A percentile compares a stretch with the other conserved stretches of the same genome.
These are phyloP conservation scores for Staurois parvus DNA, from an alignment of 2,797 vertebrate genomes.

Conservation along the genomic window DNA sequence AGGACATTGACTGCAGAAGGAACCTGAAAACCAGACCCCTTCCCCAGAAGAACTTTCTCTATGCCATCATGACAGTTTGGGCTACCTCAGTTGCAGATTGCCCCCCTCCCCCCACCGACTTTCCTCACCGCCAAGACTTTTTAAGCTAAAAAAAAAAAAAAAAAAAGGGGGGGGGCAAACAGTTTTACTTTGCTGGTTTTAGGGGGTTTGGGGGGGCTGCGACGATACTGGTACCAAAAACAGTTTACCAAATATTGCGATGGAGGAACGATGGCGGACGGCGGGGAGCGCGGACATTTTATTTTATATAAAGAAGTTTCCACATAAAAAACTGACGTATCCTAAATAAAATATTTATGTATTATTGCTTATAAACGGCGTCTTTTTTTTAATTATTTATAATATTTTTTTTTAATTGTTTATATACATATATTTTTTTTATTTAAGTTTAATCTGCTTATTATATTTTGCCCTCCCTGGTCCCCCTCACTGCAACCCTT, in stretches of 20 bases:
- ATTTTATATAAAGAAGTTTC: slow-evolving; percentile 15
- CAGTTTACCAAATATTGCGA: slow-evolving; percentile 1
- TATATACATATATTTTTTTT: too few relatives aligned
- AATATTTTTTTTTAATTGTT: too few relatives aligned
- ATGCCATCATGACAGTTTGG: not conserved
- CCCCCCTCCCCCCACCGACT: too few relatives aligned
- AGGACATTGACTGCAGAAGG: not conserved
- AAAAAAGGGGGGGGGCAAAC: too few relatives aligned
- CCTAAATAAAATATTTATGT: slow-evolving; percentile 61
- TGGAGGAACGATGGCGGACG: not conserved
- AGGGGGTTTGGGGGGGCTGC: not conserved
- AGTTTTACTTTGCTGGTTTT: not conserved
- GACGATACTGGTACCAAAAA: slow-evolving; percentile 2
- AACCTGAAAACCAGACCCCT: not conserved
- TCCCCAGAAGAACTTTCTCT: too few relatives aligned
- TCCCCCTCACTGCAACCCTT: too few relatives aligned
- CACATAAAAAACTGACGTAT: slow-evolving; percentile 14
- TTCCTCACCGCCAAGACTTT: too few relatives aligned
- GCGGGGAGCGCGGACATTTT: not conserved
- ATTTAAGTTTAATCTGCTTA: too few relatives aligned
- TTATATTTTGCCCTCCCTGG: too few relatives aligned
- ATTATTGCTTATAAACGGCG: slow-evolving; percentile 3
- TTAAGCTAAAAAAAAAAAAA: not conserved
- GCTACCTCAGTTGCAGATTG: slow-evolving; percentile 44
- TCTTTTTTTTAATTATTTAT: not conserved